Conservation (phyloP, 2,797 vertebrate species). For the Falco columbarius region DNA sequence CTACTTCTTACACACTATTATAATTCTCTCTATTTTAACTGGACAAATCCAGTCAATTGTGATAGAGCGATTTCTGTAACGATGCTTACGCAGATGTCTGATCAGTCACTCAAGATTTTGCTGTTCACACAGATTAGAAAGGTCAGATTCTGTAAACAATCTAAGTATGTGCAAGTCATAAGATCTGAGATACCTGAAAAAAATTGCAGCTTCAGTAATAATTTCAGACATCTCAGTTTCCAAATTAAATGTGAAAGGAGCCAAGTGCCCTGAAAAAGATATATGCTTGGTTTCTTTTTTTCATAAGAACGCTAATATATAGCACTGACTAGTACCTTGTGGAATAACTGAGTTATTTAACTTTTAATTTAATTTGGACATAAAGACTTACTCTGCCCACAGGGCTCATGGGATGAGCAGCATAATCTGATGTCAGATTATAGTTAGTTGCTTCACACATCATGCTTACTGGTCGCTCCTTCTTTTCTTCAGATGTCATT, state of each 20-base stretch:
- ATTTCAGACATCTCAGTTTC: background rate
- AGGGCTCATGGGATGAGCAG: conserved; percentile 87
- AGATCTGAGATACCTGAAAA: background rate
- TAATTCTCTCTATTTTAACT: background rate
- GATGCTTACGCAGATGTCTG: background rate
- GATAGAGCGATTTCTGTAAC: background rate
- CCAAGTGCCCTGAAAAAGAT: background rate
- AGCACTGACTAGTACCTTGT: background rate
- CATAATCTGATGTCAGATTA: conserved; percentile 83
- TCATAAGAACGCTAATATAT: background rate
- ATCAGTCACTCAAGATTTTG: background rate
- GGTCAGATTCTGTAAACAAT: background rate
- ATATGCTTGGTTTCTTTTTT: background rate
- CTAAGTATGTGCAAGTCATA: background rate
- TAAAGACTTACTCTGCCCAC: conserved; percentile 86
- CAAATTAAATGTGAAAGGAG: background rate
- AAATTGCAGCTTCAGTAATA: background rate
- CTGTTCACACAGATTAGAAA: background rate
- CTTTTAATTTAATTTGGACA: conserved; percentile 8
- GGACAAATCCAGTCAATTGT: background rate
- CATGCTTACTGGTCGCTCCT: conserved; percentile 87
- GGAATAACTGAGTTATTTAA: background rate
- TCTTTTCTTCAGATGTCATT: conserved; percentile 90
- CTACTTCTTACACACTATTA: background rate
- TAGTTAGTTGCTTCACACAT: conserved; percentile 92